Conservation (phyloP, 1,140 invertebrate genomes). For the Ceratosolen solmsi region DNA sequence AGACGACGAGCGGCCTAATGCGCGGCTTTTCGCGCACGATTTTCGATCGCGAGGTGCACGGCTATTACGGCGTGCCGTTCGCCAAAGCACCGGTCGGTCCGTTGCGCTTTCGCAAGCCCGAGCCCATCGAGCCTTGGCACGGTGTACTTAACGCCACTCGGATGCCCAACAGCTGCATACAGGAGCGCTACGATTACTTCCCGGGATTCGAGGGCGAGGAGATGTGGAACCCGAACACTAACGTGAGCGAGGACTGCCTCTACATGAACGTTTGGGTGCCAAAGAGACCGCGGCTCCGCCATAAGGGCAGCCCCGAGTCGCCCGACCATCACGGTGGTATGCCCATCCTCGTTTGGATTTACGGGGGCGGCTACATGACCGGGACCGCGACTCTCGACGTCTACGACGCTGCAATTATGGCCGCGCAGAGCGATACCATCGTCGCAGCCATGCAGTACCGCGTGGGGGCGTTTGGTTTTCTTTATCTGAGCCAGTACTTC, state of each 20-base stretch:
- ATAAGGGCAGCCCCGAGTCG: slow-evolving; percentile 71
- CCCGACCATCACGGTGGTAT: slow-evolving; percentile 73
- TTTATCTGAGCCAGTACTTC: slow-evolving; percentile 85
- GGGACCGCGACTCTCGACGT: slow-evolving; percentile 92
- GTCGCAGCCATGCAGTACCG: slow-evolving; percentile 92
- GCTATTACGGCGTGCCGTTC: slow-evolving; percentile 95
- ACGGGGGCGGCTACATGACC: slow-evolving; percentile 93
- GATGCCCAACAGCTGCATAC: slow-evolving; percentile 87
- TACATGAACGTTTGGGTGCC: slow-evolving; percentile 96
- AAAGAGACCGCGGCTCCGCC: slow-evolving; percentile 80
- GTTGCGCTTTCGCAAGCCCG: slow-evolving; percentile 89
- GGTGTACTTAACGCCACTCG: slow-evolving; percentile 85
- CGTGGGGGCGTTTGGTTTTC: slow-evolving; percentile 92
- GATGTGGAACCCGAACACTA: slow-evolving; percentile 96
- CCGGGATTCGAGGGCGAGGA: slow-evolving; percentile 92
- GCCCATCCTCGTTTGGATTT: slow-evolving; percentile 93
- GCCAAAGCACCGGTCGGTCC: slow-evolving; percentile 93
- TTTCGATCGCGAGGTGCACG: slow-evolving; percentile 87
- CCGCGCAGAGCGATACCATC: slow-evolving; percentile 86
- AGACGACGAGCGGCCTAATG: slow-evolving; percentile 85
- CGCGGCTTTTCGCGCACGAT: slow-evolving; percentile 84
- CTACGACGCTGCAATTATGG: slow-evolving; percentile 90
- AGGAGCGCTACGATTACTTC: slow-evolving; percentile 90
- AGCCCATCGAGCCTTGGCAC: slow-evolving; percentile 89
- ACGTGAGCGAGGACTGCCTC: slow-evolving; percentile 93